A percentile compares a stretch with the other conserved stretches of the same genome.
phyloP scores from a whole-genome alignment of 2,888 invertebrate species.

The Epinotia bilunana region DNA sequence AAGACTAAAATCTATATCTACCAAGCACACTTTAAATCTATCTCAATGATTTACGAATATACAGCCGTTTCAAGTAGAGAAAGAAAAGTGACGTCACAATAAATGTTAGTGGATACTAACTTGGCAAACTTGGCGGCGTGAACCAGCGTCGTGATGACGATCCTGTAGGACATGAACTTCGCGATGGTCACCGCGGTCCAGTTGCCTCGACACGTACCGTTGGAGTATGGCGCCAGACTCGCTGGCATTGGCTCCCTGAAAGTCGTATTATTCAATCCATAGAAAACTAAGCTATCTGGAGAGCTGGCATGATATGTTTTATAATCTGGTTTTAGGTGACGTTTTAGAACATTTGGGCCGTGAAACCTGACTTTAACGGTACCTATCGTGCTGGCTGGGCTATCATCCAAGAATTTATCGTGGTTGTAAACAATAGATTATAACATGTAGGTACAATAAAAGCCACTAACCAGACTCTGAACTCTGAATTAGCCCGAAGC shows the following conservation, averaged over 20 bases:
- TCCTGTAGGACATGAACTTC: constrained; percentile 51
- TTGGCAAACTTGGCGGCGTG: constrained; percentile 60
- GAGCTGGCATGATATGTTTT: too few species aligned
- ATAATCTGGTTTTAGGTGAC: too few species aligned
- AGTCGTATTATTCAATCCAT: constrained; percentile 1
- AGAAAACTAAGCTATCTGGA: too few species aligned
- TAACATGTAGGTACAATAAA: background rate
- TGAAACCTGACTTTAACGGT: too few species aligned
- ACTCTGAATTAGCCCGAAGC: constrained; percentile 43
- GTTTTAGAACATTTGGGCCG: too few species aligned
- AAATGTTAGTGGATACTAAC: constrained; percentile 46
- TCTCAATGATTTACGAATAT: too few species aligned
- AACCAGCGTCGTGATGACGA: constrained; percentile 61
- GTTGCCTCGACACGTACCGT: constrained; percentile 49
- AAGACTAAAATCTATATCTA: too few species aligned
- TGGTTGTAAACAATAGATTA: background rate
- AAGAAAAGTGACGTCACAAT: background rate
- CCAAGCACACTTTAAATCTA: too few species aligned
- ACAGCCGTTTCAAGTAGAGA: too few species aligned
- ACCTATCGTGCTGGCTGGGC: too few species aligned
- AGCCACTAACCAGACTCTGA: constrained; percentile 44
- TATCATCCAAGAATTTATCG: too few species aligned
- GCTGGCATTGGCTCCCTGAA: constrained; percentile 58
- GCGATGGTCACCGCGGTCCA: constrained; percentile 47
- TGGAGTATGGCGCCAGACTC: constrained; percentile 53